phyloP scores from a whole-genome alignment of 2,113 vertebrate genomes.

The Hoplias malabaricus region DNA sequence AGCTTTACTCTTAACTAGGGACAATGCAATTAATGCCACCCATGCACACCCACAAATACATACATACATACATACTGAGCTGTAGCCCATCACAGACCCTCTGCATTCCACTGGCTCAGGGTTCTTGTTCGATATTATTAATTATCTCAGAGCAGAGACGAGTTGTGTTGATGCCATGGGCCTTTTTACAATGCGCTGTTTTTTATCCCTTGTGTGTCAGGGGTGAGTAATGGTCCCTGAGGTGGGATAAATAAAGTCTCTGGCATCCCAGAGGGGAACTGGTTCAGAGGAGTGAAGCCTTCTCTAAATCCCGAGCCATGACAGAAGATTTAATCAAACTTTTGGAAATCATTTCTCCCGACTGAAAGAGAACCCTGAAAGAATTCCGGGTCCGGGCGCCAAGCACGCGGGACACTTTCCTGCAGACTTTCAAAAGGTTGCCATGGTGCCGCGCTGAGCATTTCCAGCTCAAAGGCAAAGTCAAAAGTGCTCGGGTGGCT shows the following conservation, averaged over 20 bases:
- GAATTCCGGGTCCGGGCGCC: not conserved
- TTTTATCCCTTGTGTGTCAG: slow-evolving; percentile 17
- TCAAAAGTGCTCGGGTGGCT: slow-evolving; percentile 14
- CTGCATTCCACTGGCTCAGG: not conserved
- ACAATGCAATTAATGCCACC: too few species aligned
- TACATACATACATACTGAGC: too few species aligned
- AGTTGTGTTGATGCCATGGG: slow-evolving; percentile 12
- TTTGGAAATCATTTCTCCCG: slow-evolving; percentile 28
- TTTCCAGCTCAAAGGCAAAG: slow-evolving; percentile 18
- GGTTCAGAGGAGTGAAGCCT: slow-evolving; percentile 11
- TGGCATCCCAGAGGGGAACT: slow-evolving; percentile 29
- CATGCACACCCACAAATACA: too few species aligned
- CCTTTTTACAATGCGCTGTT: not conserved
- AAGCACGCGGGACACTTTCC: not conserved
- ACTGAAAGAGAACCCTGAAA: not conserved
- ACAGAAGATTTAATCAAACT: slow-evolving; percentile 47
- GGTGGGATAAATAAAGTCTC: slow-evolving; percentile 34
- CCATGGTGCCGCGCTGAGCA: slow-evolving; percentile 11
- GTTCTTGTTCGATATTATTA: slow-evolving; percentile 17
- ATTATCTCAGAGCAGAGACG: not conserved
- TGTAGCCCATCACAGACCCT: not conserved
- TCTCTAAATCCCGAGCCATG: slow-evolving; percentile 24
- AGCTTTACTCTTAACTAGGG: too few species aligned
- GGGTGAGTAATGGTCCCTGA: slow-evolving; percentile 37
- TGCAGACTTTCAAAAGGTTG: slow-evolving; percentile 25